phyloP scores from a whole-genome alignment of 2,888 invertebrate species.

The Habrosyne pyritoides region DNA sequence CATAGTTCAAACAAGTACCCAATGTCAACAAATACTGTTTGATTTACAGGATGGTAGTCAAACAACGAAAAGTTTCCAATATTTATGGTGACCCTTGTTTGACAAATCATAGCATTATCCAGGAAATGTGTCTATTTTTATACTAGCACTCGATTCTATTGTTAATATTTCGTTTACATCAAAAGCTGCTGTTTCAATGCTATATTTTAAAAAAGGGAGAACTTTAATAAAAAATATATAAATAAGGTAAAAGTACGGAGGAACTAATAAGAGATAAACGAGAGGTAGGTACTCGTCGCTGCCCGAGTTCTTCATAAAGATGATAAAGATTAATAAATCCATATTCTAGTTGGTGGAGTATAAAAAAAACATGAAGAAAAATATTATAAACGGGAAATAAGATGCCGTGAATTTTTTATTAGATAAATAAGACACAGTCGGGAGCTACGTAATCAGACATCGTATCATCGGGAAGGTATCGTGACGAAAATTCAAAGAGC shows the following conservation, averaged over 20 bases:
- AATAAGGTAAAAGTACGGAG: not conserved
- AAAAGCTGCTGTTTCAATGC: not conserved
- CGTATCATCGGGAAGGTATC: conserved; percentile 20
- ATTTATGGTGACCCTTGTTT: conserved; percentile 19
- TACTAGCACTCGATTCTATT: not conserved
- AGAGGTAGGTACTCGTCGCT: not conserved
- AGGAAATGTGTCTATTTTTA: not conserved
- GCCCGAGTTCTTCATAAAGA: conserved; percentile 3
- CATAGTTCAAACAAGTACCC: conserved; percentile 27
- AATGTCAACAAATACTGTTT: conserved; percentile 29
- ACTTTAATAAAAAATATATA: not conserved
- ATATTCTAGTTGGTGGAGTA: not conserved
- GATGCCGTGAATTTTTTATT: not conserved
- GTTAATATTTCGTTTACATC: not conserved
- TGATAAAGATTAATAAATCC: conserved; percentile 6
- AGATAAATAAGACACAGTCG: conserved; percentile 1
- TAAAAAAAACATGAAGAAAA: not conserved
- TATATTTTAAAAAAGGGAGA: not conserved
- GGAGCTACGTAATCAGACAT: not conserved
- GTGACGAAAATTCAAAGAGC: conserved; percentile 59
- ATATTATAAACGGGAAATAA: not conserved
- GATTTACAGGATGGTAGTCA: conserved; percentile 20
- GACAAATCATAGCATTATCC: not conserved
- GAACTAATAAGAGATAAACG: not conserved
- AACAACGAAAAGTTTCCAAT: conserved; percentile 16